phyloP scores from a whole-genome alignment of 2,888 invertebrate species.

The Willowsia nigromaculata region DNA sequence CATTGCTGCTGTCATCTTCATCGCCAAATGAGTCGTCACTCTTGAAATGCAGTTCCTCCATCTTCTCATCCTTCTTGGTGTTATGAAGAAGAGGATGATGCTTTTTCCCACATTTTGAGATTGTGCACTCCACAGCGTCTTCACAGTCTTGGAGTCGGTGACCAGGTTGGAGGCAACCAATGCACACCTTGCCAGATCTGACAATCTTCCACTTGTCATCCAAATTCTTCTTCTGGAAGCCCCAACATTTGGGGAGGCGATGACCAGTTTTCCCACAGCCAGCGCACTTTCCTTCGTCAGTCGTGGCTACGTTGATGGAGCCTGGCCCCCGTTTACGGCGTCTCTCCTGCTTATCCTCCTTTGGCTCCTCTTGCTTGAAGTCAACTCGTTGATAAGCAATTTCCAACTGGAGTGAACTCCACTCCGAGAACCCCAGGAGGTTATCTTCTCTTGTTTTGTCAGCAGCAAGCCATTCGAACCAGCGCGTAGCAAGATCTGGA shows the following conservation, averaged over 20 bases:
- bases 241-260: background rate
- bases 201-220: background rate
- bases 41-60: background rate
- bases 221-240: background rate
- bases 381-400: background rate
- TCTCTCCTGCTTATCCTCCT: background rate
- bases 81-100: slow-evolving; percentile 24
- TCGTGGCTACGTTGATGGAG: background rate
- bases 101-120: background rate
- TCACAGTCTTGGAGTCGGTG: background rate
- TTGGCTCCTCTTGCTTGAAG: background rate
- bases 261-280: background rate
- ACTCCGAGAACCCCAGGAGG: background rate
- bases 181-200: background rate
- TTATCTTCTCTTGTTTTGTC: background rate
- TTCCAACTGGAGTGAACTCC: background rate
- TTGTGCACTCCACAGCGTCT: background rate
- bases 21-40: background rate
- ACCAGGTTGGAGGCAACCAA: background rate
- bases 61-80: background rate
- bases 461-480: background rate
- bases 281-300: background rate
- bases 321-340: background rate
- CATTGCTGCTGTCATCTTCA: too few species aligned
- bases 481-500: background rate